phyloP scores from a whole-genome alignment of 2,888 invertebrate species.

The Leptinotarsa juncta region DNA sequence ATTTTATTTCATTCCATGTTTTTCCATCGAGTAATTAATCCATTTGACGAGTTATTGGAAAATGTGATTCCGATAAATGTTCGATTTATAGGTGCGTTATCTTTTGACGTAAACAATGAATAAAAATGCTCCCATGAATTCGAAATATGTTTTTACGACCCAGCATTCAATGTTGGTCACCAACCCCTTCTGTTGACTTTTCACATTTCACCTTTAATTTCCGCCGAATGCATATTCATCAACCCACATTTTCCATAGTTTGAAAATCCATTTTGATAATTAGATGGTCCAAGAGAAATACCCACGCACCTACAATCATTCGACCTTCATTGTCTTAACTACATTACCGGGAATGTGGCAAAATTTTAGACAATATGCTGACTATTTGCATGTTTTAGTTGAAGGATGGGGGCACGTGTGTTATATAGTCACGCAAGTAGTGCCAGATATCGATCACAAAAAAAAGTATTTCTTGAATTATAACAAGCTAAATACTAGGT shows the following conservation, averaged over 20 bases:
- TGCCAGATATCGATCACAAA: neutral
- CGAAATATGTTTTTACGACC: neutral
- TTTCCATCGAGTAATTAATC: neutral
- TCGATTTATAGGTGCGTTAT: neutral
- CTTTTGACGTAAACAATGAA: neutral
- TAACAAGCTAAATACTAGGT: no score
- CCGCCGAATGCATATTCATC: slow-evolving; percentile 18
- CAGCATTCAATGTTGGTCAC: neutral
- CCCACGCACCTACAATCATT: slow-evolving; percentile 26
- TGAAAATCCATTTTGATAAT: slow-evolving; percentile 13
- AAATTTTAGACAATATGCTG: slow-evolving; percentile 28
- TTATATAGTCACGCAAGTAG: slow-evolving; percentile 6
- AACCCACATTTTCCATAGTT: slow-evolving; percentile 1
- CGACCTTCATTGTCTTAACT: slow-evolving; percentile 33
- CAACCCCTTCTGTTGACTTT: slow-evolving; percentile 10
- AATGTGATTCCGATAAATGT: neutral
- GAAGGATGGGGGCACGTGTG: slow-evolving; percentile 26
- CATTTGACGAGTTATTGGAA: neutral
- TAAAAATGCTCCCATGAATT: neutral
- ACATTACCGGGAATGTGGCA: slow-evolving; percentile 30
- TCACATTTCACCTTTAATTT: slow-evolving; percentile 15
- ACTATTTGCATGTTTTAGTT: slow-evolving; percentile 33
- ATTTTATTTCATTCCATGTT: neutral
- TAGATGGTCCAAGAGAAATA: slow-evolving; percentile 19
- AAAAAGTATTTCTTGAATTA: neutral